phyloP scores from a whole-genome alignment of 2,888 invertebrate genomes.

The Acleris holmiana region DNA sequence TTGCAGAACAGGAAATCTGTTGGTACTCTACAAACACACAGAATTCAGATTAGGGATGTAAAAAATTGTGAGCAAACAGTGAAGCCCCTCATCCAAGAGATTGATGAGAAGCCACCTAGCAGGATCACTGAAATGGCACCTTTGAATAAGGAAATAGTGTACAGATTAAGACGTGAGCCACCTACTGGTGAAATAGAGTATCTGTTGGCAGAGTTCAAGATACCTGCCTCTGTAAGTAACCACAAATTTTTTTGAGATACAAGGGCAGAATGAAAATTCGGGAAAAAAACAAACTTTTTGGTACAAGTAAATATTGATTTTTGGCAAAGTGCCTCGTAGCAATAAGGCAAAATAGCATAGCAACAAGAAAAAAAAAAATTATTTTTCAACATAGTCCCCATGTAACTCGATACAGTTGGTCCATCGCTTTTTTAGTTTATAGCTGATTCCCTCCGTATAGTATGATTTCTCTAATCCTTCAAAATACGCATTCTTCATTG shows the following conservation, averaged over 20 bases:
- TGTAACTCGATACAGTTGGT: too few relatives aligned
- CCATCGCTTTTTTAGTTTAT: too few relatives aligned
- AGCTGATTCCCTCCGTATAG: too few relatives aligned
- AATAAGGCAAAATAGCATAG: too few relatives aligned
- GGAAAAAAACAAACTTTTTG: too few relatives aligned
- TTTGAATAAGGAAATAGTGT: conserved; percentile 78
- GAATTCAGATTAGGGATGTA: conserved; percentile 88
- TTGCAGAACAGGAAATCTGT: conserved; percentile 90
- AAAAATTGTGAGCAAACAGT: conserved; percentile 67
- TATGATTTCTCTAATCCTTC: too few relatives aligned
- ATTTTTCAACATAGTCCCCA: too few relatives aligned
- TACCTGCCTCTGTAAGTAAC: conserved; percentile 79
- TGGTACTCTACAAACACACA: conserved; percentile 89
- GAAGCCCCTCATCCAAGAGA: conserved; percentile 85
- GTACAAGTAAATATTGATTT: too few relatives aligned
- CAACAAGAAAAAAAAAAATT: too few relatives aligned
- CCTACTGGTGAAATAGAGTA: conserved; percentile 79
- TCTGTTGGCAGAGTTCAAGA: conserved; percentile 86
- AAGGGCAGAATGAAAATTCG: too few relatives aligned
- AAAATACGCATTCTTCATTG: too few relatives aligned
- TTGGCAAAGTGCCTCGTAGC: too few relatives aligned
- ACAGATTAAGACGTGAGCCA: conserved; percentile 85
- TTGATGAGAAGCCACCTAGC: conserved; percentile 57
- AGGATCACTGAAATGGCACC: conserved; percentile 42
- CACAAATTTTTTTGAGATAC: background rate